Conservation (phyloP, 2,113 vertebrate species). For the Herpailurus yagouaroundi region DNA sequence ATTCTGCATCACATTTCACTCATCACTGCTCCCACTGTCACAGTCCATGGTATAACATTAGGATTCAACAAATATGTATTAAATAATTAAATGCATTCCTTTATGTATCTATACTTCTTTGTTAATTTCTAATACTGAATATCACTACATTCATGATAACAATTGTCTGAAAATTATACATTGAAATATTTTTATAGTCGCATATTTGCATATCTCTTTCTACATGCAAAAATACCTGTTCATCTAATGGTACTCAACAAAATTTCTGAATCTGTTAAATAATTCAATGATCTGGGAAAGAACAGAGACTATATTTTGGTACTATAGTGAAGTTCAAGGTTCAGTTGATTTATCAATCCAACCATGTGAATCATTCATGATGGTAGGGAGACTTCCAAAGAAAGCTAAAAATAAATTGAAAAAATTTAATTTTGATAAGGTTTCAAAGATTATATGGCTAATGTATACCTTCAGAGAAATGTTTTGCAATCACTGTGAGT, state of each 20-base stretch:
- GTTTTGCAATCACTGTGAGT: neutral
- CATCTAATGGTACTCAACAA: neutral
- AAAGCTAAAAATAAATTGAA: slow-evolving; percentile 28
- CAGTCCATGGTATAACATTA: neutral
- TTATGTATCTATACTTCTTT: neutral
- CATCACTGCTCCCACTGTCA: neutral
- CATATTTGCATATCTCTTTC: neutral
- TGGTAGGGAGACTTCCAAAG: neutral
- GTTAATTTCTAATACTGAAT: neutral
- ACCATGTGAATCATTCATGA: neutral
- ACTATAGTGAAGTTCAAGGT: neutral
- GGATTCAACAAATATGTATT: neutral
- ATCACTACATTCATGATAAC: neutral
- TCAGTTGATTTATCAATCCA: neutral
- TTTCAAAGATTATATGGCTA: neutral
- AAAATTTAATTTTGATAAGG: neutral
- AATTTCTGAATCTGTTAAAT: neutral
- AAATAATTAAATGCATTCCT: neutral
- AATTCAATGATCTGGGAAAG: neutral
- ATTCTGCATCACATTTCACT: neutral
- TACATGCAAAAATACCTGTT: neutral
- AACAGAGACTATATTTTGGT: neutral
- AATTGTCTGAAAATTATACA: neutral
- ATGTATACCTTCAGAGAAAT: neutral
- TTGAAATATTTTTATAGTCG: neutral